Base-by-base conservation (phyloP, 2,797 vertebrate species). In the Pseudochaenichthys georgianus region DNA sequence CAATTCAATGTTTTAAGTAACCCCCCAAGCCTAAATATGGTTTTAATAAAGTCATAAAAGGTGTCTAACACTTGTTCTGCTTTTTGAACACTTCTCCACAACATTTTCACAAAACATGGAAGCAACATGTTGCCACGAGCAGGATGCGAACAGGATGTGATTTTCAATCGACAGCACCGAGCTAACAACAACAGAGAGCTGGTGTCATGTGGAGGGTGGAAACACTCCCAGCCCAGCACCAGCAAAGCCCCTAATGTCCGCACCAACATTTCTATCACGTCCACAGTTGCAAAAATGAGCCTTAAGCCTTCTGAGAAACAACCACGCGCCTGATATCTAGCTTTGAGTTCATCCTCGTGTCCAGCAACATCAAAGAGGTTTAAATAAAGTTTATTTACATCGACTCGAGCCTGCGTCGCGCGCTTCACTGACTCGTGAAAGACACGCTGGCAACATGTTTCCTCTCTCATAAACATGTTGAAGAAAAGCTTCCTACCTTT, bases 401-500 rank as follows among this genome's bases (percentile, higher is more conserved):
- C 12, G 23, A 28, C 23, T 28, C 23, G 19, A 80, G 53, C 19
- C 1, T 15, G 28, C 23, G 19, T 16, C 2, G 54, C 52, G 74
- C 81, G 75, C 67, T 53, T 19, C 57, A 2, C 62, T 65, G 59
- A 63, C 0, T 16, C 60, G 42, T 11, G 19, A 23, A 6, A 66
- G 42, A 70, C 66, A 41, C 63, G 48, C 74, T 28, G 69, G 63
- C 41, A 54, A 19, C 45, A 57, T 23, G 15, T 13, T 38, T 34
- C 53, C 17, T 51, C 16, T 43, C 1, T 2, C 21, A 66, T 13
- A 42, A 48, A 15, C 34, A 13, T 1, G 46, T 11, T 47, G 3
- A 21, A 51, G 16, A 6, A 9, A 17, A n/a, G 13, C 88, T 38
- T 9, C 34, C 86, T 91, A 96, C 95, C 93, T 94, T 95, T 95